Conservation (phyloP, 2,797 vertebrate genomes). For the Urocyon cinereoargenteus region DNA sequence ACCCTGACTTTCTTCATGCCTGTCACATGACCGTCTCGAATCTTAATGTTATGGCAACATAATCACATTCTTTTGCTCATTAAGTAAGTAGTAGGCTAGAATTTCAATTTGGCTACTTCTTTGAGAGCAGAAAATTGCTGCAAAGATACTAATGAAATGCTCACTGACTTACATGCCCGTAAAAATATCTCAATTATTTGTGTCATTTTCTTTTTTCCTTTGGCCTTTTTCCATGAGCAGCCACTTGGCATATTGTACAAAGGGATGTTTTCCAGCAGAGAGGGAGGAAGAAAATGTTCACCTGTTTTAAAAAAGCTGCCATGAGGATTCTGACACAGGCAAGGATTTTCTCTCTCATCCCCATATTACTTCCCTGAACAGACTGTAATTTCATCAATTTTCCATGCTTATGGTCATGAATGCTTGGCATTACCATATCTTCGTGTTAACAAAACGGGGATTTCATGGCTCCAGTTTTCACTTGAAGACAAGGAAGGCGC, state of each 20-base stretch:
- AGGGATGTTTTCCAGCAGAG: conserved; percentile 84
- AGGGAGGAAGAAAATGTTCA: conserved; percentile 87
- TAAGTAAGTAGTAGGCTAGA: conserved; percentile 68
- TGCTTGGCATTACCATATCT: conserved; percentile 92
- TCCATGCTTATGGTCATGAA: conserved; percentile 93
- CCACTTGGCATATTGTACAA: conserved; percentile 85
- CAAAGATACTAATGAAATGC: conserved; percentile 63
- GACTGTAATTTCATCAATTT: conserved; percentile 96
- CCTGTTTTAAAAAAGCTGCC: conserved; percentile 91
- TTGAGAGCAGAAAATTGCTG: conserved; percentile 72
- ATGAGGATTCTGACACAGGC: conserved; percentile 88
- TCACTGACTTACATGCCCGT: conserved; percentile 75
- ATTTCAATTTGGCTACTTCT: conserved; percentile 72
- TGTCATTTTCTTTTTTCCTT: conserved; percentile 83
- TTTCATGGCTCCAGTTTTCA: conserved; percentile 91
- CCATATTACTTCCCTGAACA: conserved; percentile 89
- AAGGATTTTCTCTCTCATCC: conserved; percentile 88
- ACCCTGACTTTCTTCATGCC: conserved; percentile 36
- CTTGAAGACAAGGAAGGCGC: conserved; percentile 84
- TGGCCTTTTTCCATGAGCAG: conserved; percentile 87
- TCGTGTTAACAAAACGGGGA: conserved; percentile 91
- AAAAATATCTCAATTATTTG: conserved; percentile 89
- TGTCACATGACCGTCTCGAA: conserved; percentile 55
- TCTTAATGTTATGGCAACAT: conserved; percentile 64
- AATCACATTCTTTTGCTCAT: conserved; percentile 74